Conservation (phyloP, 2,888 invertebrate species). For the Drosophila kokeensis region DNA sequence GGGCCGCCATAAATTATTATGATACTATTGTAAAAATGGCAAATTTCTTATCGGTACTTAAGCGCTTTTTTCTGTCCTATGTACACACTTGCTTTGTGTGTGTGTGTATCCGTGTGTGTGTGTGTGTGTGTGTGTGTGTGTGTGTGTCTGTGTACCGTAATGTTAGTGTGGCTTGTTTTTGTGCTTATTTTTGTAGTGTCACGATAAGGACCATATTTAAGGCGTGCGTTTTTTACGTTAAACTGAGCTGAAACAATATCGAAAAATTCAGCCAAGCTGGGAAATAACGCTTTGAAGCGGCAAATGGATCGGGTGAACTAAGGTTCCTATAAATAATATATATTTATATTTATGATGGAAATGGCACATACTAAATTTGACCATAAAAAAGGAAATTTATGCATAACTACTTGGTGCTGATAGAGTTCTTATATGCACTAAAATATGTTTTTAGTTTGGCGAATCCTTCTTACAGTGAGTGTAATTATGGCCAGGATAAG, state of each 20-base stretch:
- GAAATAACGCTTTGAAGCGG: background rate
- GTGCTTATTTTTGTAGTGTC: constrained; percentile 13
- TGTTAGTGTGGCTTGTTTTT: background rate
- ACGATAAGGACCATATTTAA: constrained; percentile 41
- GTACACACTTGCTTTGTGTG: background rate
- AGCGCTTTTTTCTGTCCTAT: constrained; percentile 61
- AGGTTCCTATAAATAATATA: constrained; percentile 2
- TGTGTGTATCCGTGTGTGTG: background rate
- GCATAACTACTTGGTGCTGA: background rate
- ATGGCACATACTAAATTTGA: background rate
- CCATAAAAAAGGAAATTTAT: background rate
- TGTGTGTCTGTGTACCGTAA: background rate
- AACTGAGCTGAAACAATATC: constrained; percentile 2
- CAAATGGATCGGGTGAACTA: background rate
- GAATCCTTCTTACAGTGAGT: background rate
- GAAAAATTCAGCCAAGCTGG: background rate
- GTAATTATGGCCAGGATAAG: background rate
- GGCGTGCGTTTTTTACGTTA: constrained; percentile 28
- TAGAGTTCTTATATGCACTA: background rate
- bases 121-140: background rate
- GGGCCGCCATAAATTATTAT: constrained; percentile 82
- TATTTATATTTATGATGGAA: constrained; percentile 1
- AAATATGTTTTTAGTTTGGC: background rate
- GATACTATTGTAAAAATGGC: constrained; percentile 82
- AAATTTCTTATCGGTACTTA: constrained; percentile 82